A percentile compares a stretch with the other conserved stretches of the same genome.
phyloP scores from a whole-genome alignment of 2,888 invertebrate genomes.

The Metalampra italica region DNA sequence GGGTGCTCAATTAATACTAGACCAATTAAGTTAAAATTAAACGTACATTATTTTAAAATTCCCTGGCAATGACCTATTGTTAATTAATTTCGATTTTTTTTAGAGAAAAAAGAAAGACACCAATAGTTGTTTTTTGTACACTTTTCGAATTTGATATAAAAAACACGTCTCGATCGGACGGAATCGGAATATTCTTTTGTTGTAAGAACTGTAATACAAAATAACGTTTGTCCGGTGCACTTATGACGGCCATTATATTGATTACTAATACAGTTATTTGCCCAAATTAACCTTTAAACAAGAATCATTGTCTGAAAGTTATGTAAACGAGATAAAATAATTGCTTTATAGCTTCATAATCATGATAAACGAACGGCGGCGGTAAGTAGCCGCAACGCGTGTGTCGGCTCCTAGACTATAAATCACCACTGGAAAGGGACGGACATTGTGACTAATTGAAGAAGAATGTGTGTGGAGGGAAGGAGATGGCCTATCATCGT shows the following conservation, averaged over 20 bases:
- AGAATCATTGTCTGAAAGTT: conserved; percentile 16
- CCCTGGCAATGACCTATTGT: too few relatives aligned
- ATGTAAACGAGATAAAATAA: conserved; percentile 57
- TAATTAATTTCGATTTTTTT: too few relatives aligned
- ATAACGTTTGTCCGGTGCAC: not conserved
- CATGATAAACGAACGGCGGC: conserved; percentile 53
- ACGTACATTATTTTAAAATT: too few relatives aligned
- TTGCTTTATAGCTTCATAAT: conserved; percentile 62
- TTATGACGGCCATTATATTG: not conserved
- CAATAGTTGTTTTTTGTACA: too few relatives aligned
- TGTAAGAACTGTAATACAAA: too few relatives aligned
- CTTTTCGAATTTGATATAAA: too few relatives aligned
- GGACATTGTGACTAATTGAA: conserved; percentile 8
- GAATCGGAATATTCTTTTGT: too few relatives aligned
- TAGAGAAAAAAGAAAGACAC: too few relatives aligned
- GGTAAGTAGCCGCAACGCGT: conserved; percentile 55
- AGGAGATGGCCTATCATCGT: conserved; percentile 23
- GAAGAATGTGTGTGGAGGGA: conserved; percentile 13
- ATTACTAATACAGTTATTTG: not conserved
- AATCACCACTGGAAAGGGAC: conserved; percentile 55
- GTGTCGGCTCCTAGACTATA: conserved; percentile 54
- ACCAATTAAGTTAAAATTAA: too few relatives aligned
- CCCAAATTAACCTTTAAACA: conserved; percentile 3
- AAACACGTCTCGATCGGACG: too few relatives aligned
- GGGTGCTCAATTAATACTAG: too few relatives aligned